Percentiles rank a stretch among this genome's conserved stretches.
phyloP scores from a whole-genome alignment of 2,797 vertebrate species.

The Crenuchus spilurus region DNA sequence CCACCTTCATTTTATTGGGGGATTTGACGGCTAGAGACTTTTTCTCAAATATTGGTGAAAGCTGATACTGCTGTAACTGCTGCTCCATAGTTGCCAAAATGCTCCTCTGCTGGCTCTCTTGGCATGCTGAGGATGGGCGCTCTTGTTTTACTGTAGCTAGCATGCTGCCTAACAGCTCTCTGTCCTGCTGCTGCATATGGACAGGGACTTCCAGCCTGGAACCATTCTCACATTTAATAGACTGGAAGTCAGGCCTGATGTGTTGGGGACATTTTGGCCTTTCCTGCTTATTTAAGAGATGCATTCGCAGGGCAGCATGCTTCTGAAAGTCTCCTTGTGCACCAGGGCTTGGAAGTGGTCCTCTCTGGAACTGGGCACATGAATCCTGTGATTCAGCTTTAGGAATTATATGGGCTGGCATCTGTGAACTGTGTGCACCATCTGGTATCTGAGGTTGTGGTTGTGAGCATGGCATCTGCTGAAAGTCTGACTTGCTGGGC shows the following conservation, averaged over 20 bases:
- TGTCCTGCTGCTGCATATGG: conserved; percentile 61
- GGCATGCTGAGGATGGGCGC: conserved; percentile 57
- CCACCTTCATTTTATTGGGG: conserved; percentile 89
- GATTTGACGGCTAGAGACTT: conserved; percentile 85
- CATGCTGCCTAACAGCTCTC: conserved; percentile 67
- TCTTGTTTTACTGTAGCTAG: conserved; percentile 69
- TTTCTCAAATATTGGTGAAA: conserved; percentile 89
- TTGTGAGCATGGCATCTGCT: conserved; percentile 65
- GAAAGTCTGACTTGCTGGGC: conserved; percentile 71
- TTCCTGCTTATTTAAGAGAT: conserved; percentile 89
- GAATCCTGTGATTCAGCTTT: conserved; percentile 73
- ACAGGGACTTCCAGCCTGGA: conserved; percentile 74
- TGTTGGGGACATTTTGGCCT: conserved; percentile 79
- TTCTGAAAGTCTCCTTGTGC: conserved; percentile 83
- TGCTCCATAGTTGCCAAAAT: conserved; percentile 97
- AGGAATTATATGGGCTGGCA: conserved; percentile 63
- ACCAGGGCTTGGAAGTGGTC: conserved; percentile 68
- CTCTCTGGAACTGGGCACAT: conserved; percentile 73
- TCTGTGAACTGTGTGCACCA: conserved; percentile 72
- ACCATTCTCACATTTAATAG: conserved; percentile 85
- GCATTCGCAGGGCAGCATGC: conserved; percentile 89
- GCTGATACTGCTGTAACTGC: conserved; percentile 90
- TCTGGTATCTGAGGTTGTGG: conserved; percentile 74
- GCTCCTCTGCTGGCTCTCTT: conserved; percentile 77
- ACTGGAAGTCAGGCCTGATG: conserved; percentile 66